Evolutionary conservation across 1,140 invertebrate genomes (phyloP).

Genomic region (Eubasilissa regina): DNA sequence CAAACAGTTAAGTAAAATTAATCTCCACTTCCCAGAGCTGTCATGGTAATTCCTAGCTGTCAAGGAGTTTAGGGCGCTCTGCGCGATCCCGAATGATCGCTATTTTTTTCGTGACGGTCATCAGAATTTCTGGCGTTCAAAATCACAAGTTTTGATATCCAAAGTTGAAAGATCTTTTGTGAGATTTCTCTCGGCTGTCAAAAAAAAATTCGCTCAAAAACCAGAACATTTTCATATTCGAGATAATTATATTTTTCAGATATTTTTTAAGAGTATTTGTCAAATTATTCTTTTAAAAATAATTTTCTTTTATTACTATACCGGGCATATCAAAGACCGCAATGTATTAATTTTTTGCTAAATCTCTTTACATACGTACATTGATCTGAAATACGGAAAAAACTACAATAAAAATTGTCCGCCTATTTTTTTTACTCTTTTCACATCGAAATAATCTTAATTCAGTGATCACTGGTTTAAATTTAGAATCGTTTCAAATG

Average conservation of each 20-base stretch:
- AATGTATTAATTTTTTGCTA: no score
- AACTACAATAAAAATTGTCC: no score
- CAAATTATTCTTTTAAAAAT: no score
- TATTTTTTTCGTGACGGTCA: conserved; percentile 55
- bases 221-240: not conserved
- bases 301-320: no score
- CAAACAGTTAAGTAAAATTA: conserved; percentile 59
- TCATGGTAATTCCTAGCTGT: conserved; percentile 56
- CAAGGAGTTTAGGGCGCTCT: conserved; percentile 43
- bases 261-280: no score
- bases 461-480: no score
- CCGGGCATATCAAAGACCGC: no score
- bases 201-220: not conserved
- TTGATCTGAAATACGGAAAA: no score
- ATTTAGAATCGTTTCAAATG: no score
- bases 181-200: not conserved
- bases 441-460: no score
- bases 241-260: not conserved
- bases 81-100: conserved; percentile 55
- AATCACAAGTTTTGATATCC: conserved; percentile 11
- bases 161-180: not conserved
- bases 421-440: no score
- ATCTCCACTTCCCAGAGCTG: conserved; percentile 56
- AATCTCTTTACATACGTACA: no score
- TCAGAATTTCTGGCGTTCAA: conserved; percentile 46